A percentile compares a stretch with the other conserved stretches of the same genome.
phyloP scores from a whole-genome alignment of 2,888 invertebrate species.

The Dicycla oo region DNA sequence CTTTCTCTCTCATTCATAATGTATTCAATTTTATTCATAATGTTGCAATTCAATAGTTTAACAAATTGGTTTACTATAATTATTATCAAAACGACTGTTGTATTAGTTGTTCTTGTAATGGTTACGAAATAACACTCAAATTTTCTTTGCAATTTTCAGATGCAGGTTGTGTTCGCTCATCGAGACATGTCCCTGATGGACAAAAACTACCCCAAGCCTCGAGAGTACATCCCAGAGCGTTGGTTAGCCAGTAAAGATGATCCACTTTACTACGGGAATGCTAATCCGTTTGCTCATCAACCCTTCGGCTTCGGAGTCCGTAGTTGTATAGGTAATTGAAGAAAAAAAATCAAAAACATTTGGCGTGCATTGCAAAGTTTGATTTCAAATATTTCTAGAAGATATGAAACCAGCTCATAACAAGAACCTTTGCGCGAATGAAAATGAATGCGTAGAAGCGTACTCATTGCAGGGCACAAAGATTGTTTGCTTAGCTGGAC shows the following conservation, averaged over 20 bases:
- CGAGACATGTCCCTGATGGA: slow-evolving; percentile 92
- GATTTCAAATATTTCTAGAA: neutral
- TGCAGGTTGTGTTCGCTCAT: slow-evolving; percentile 80
- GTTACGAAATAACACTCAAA: neutral
- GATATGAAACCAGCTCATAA: neutral
- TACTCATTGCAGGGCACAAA: neutral
- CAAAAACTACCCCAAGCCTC: slow-evolving; percentile 91
- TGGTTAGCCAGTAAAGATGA: slow-evolving; percentile 90
- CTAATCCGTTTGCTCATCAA: slow-evolving; percentile 91
- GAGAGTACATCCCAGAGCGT: slow-evolving; percentile 93
- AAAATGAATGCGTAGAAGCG: neutral
- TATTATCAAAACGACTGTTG: neutral
- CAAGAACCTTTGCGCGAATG: neutral
- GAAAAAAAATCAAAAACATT: neutral
- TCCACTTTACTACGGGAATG: slow-evolving; percentile 81
- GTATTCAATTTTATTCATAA: too few species aligned
- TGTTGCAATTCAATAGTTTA: neutral
- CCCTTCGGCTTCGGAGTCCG: slow-evolving; percentile 93
- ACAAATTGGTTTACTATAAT: neutral
- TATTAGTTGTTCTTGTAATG: neutral
- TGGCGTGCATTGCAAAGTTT: neutral
- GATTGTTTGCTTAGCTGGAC: neutral
- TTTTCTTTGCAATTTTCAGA: slow-evolving; percentile 66
- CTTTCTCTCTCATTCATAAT: too few species aligned
- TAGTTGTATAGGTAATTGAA: slow-evolving; percentile 91